Evolutionary conservation across 1,140 invertebrate species (phyloP).

Genomic region (Gonatopus flavifemur): DNA sequence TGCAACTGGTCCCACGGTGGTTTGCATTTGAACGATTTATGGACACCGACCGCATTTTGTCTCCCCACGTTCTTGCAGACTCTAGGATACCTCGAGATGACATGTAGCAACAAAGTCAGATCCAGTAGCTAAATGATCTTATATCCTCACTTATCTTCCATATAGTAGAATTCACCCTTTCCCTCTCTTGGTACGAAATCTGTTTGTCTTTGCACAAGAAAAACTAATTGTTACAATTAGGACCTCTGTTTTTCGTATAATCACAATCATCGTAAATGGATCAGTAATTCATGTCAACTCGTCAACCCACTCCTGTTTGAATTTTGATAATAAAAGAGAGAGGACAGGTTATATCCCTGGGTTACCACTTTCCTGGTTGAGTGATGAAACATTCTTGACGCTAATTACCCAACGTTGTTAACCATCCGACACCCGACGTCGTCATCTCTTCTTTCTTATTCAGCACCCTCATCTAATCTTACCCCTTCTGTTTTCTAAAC

Average conservation of each 20-base stretch:
- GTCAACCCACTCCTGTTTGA: slow-evolving; percentile 18
- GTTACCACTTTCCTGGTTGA: slow-evolving; percentile 41
- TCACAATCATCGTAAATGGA: slow-evolving; percentile 21
- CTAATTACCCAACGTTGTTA: slow-evolving; percentile 50
- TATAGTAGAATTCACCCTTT: no score
- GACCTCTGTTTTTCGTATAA: no score
- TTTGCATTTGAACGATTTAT: slow-evolving; percentile 50
- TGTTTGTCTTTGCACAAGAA: no score
- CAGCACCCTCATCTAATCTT: no score
- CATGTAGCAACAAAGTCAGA: slow-evolving; percentile 49
- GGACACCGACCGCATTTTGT: slow-evolving; percentile 38
- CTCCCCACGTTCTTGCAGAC: slow-evolving; percentile 29
- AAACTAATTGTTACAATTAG: no score
- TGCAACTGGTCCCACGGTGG: slow-evolving; percentile 23
- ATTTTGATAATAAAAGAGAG: slow-evolving; percentile 54
- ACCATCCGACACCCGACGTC: slow-evolving; percentile 44
- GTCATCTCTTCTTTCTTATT: slow-evolving; percentile 38
- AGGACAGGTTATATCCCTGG: slow-evolving; percentile 39
- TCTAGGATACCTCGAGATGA: slow-evolving; percentile 34
- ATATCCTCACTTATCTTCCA: no score
- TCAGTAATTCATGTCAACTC: slow-evolving; percentile 26
- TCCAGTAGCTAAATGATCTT: slow-evolving; percentile 30
- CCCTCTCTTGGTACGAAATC: no score
- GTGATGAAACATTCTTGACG: slow-evolving; percentile 50
- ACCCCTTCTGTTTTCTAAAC: no score